Base-by-base conservation (phyloP, 2,888 invertebrate species). In the Plagodis pulveraria region DNA sequence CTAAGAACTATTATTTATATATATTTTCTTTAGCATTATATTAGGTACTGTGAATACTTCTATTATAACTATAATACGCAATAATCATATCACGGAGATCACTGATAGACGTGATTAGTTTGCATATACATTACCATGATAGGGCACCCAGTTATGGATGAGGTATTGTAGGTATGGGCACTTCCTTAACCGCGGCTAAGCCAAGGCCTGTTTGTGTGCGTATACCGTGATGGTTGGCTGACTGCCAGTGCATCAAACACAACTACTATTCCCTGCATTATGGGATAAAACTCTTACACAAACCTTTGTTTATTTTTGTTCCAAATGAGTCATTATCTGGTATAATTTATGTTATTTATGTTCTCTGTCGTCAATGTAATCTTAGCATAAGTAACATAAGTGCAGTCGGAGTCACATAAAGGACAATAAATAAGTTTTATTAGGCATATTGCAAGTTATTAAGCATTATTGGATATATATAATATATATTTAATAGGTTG, bases 241-340 rank as follows among this genome's bases (percentile, higher is more conserved):
- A 33, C 49, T 74, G 84, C 85, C 85, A 85, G 77, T 82, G 81
- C 83, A 84, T 73, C 67, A 71, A 72, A 73, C 66, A 50, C 44
- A 63, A 52, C 40, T 47, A 67, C 56, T 58, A 67, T 67, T 74
- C 63, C 65, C 64, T 71, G 69, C 58, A 63, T 70, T 73, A 72
- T 69, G 53, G 70, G 70, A 72, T 74, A 74, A 76, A 75, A 69
- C 65, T 34, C 11, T 10, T 32, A 41, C 64, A 67, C 63, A 62
- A 66, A 61, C 45, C 70, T 73, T 78, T 78, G 71, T 77, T 77
- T 73, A 73, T 73, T 77, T 73, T 73, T 54, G 76, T 72, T 75
- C 56, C 70, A 71, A 71, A 58, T 63, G 57, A 58, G 41, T 69
- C 69, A 60, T 65, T 60, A 8, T 4, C 9, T 42, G 5, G 42